These are phyloP conservation scores for Clistopyga incitator DNA, from an alignment of 2,888 invertebrate species.

Conservation along the genomic window DNA sequence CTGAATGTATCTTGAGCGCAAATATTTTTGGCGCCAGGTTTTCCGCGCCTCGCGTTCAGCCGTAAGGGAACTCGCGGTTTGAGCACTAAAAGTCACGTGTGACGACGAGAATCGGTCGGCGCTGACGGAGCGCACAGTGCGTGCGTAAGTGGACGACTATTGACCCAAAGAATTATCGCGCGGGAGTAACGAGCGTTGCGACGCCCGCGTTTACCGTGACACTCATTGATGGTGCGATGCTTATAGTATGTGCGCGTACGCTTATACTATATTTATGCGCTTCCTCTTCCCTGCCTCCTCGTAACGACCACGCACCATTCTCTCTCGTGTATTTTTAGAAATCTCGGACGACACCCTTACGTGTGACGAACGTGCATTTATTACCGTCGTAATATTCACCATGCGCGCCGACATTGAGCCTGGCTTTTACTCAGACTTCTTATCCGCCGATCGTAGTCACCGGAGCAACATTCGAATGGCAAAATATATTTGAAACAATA, in stretches of 20 bases:
- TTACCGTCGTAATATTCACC: background rate
- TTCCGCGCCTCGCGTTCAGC: slow-evolving; percentile 71
- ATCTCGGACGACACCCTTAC: background rate
- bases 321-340: slow-evolving; percentile 23
- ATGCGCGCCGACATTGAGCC: background rate
- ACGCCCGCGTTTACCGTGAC: slow-evolving; percentile 30
- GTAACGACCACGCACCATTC: slow-evolving; percentile 10
- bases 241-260: slow-evolving; percentile 14
- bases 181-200: slow-evolving; percentile 67
- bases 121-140: slow-evolving; percentile 37
- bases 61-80: slow-evolving; percentile 9
- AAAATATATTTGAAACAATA: too few relatives aligned
- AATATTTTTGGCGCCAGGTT: slow-evolving; percentile 82
- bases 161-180: slow-evolving; percentile 80
- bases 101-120: slow-evolving; percentile 25
- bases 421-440: background rate
- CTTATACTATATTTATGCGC: slow-evolving; percentile 22
- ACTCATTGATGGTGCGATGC: slow-evolving; percentile 69
- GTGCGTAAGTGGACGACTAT: slow-evolving; percentile 74
- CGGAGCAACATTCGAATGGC: too few relatives aligned
- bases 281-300: slow-evolving; percentile 6
- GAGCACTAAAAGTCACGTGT: slow-evolving; percentile 35
- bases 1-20: slow-evolving; percentile 66
- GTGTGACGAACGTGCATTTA: slow-evolving; percentile 28
- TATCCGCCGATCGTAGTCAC: background rate